Percentiles rank a stretch among this genome's conserved stretches.
Evolutionary conservation across 2,113 vertebrate genomes (phyloP).

Genomic region (Crotalus helleri): DNA sequence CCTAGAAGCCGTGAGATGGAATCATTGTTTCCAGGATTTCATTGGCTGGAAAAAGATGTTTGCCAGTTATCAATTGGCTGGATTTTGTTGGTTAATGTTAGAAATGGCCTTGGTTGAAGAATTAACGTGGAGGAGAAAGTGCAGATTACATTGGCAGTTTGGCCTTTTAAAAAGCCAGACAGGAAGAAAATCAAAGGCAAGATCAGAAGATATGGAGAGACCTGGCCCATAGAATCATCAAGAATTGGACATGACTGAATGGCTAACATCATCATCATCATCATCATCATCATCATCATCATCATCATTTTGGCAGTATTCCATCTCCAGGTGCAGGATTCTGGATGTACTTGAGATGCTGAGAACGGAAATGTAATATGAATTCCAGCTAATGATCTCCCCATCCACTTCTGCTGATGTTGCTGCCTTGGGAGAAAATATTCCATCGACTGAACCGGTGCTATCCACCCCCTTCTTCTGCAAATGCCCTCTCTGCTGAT

Average conservation of each 20-base stretch:
- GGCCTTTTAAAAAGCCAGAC: no score
- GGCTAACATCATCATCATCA: no score
- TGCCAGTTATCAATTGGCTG: no score
- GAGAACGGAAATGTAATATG: background rate
- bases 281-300: no score
- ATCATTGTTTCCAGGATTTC: no score
- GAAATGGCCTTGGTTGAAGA: background rate
- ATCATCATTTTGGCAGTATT: background rate
- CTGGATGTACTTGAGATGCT: background rate
- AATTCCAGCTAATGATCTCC: background rate
- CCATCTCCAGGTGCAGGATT: background rate
- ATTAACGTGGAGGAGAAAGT: background rate
- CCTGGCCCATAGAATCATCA: background rate
- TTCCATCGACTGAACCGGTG: background rate
- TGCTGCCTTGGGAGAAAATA: background rate
- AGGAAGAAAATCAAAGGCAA: no score
- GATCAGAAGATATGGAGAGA: background rate
- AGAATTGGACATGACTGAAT: background rate
- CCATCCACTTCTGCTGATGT: background rate
- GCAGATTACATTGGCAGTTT: background rate
- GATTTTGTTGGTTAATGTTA: no score
- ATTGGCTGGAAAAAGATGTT: no score
- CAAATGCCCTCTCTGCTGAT: background rate
- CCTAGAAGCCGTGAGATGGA: background rate
- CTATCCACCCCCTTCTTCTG: no score